Evolutionary conservation across 2,113 vertebrate genomes (phyloP).

Genomic region (Zeus faber): DNA sequence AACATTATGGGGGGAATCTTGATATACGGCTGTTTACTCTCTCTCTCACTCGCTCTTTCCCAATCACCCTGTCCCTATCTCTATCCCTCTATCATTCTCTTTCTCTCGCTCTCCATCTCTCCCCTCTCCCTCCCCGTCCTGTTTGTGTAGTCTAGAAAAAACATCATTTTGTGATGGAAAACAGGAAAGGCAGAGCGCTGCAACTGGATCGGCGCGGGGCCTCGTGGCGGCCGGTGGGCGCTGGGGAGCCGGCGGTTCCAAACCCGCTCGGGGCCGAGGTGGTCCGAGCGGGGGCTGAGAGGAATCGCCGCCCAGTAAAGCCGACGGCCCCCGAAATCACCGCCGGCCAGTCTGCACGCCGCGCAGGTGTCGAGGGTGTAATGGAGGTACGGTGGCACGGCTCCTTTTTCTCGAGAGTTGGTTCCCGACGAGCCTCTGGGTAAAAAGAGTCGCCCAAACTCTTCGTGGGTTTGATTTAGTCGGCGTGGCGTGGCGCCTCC

Average conservation of each 20-base stretch:
- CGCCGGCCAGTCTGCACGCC: too few relatives aligned
- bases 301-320: too few relatives aligned
- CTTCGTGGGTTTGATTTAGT: too few relatives aligned
- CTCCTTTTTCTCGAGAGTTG: too few relatives aligned
- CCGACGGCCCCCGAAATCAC: too few relatives aligned
- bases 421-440: too few relatives aligned
- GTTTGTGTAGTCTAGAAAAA: constrained; percentile 40
- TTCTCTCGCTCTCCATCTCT: background rate
- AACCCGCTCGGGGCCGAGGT: constrained; percentile 38
- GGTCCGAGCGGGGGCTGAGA: constrained; percentile 31
- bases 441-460: too few relatives aligned
- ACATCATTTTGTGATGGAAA: constrained; percentile 36
- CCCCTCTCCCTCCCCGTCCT: background rate
- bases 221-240: constrained; percentile 10
- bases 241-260: constrained; percentile 29
- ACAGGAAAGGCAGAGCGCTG: constrained; percentile 37
- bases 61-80: background rate
- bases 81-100: background rate
- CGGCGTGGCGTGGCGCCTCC: too few relatives aligned
- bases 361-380: too few relatives aligned
- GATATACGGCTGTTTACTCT: constrained; percentile 41
- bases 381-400: too few relatives aligned
- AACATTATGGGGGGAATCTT: constrained; percentile 19
- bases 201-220: constrained; percentile 30
- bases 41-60: background rate